Base-by-base conservation (phyloP, 2,888 invertebrate species). In the Atrina japonica region DNA sequence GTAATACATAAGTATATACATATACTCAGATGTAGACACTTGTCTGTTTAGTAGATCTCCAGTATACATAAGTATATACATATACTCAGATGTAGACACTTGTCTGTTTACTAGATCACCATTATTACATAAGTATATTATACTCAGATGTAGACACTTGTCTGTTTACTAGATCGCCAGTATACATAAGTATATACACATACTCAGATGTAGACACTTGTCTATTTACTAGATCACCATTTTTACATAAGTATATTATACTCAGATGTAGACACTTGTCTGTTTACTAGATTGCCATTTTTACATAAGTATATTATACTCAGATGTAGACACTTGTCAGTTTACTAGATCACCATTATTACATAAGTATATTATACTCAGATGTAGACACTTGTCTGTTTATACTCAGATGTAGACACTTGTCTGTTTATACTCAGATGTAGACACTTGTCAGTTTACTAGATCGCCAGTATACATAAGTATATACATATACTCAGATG, bases 61-160 rank as follows among this genome's bases (percentile, higher is more conserved):
- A 29, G 11, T 2, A 29, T 16, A 1, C 23, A 5, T 2, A 18
- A n/a, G 5, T 43, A 5, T 16, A 43, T n/a, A 18, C 3, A 18
- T n/a, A 0, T n/a, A 16, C 18, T 43, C 35, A 35, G 11, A 35
- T 11, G 35, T 5, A 7, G 35, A 35, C 35, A 5, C 5, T 35
- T 35, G 35, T 7, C 35, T 35, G 35, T 35, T 11, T 7, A 35
- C 5, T 7, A 7, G 11, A 11, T 35, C 35, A 35, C 92, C 82
- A 83, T 87, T 72, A 18, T 11, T 43, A n/a, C 11, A 21, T 11
- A n/a, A 53, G 30, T 25, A 18, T 6, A 35, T n/a, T 40, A 1
- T 21, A 25, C 6, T 9, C 5, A 16, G 27, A 14, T 41, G 14
- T 25, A 14, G 14, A 2, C n/a, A 29, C 18, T 6, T n/a, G 2